Conservation (phyloP, 1,140 invertebrate species). For the Drosophila pruinosa region DNA sequence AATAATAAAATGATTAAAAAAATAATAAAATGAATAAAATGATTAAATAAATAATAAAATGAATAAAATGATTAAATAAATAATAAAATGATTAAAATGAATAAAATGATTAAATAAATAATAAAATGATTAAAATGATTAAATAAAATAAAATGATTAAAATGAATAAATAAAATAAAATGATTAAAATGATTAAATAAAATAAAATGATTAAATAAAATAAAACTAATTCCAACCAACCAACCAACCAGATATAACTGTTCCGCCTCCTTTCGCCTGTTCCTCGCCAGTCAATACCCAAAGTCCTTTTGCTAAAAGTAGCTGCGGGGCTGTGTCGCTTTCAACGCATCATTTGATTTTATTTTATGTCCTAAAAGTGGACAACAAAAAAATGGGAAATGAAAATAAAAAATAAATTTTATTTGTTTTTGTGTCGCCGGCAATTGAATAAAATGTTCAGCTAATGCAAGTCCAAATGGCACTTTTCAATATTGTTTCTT, state of each 20-base stretch:
- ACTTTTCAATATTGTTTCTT: slow-evolving; percentile 36
- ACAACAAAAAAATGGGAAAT: slow-evolving; percentile 38
- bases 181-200: too few relatives aligned
- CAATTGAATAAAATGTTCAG: slow-evolving; percentile 81
- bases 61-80: too few relatives aligned
- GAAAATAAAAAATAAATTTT: slow-evolving; percentile 68
- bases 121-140: too few relatives aligned
- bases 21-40: too few relatives aligned
- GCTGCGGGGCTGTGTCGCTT: slow-evolving; percentile 54
- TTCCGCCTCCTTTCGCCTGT: slow-evolving; percentile 5
- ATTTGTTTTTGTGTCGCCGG: slow-evolving; percentile 68
- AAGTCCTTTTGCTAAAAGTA: slow-evolving; percentile 47
- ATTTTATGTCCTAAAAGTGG: slow-evolving; percentile 73
- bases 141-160: too few relatives aligned
- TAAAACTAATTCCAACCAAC: not conserved
- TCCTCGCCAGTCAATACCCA: slow-evolving; percentile 2
- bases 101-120: too few relatives aligned
- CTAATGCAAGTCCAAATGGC: slow-evolving; percentile 54
- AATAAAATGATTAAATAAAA: too few relatives aligned
- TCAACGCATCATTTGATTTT: slow-evolving; percentile 79
- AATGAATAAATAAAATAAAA: too few relatives aligned
- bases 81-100: too few relatives aligned
- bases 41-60: too few relatives aligned
- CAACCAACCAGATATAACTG: slow-evolving; percentile 58
- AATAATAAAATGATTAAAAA: too few relatives aligned